Base-by-base conservation (phyloP, 92 coral and sea anemone species). In the Palythoa grandis region DNA sequence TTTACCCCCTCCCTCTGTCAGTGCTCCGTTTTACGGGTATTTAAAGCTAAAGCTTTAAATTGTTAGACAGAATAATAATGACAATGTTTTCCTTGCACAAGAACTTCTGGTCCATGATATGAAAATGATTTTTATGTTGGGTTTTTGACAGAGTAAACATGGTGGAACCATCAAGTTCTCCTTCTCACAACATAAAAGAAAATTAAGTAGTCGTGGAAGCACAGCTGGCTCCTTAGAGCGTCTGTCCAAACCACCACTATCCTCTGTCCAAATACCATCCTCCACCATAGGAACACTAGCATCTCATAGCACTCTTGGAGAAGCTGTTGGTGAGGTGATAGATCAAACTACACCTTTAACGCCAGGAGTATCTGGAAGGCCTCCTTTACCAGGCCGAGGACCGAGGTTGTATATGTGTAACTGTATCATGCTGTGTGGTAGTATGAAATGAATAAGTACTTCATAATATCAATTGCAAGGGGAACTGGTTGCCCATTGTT, bases 131-230 rank as follows among this genome's bases (percentile, higher is more conserved):
- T 11, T 58, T 15, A 7, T 63, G 69, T n/a, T 5, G 5, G 11
- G 20, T 0, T 79, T 82, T 35, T 19, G 74, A 86, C 70, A 60
- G 82, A 82, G 84, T 43, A 90, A 82, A 71, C 82, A 84, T 40
- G 78, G 86, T 88, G 95, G 95, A 47, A 86, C 88, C 11, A 77
- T 94, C 63, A 89, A 89, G 72, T 95, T 93, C 84, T 74, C 60
- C 71, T 95, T 95, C 87, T 92, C 90, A 38, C 98, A 89, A 58
- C 98, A 88, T 73, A 94, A 75, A 63, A 91, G 86, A 83, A 90
- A 90, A 86, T 87, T 90, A 48, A 88, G 87, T 43, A 91, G 91
- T 89, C 93, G 90, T 74, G 40, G 82, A 40, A 88, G 82, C 38
- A 84, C 84, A 39, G 82, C 92, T 4, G 93, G 92, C 50, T 79